Base-by-base conservation (phyloP, 2,888 invertebrate species). In the Yponomeuta malinellus region DNA sequence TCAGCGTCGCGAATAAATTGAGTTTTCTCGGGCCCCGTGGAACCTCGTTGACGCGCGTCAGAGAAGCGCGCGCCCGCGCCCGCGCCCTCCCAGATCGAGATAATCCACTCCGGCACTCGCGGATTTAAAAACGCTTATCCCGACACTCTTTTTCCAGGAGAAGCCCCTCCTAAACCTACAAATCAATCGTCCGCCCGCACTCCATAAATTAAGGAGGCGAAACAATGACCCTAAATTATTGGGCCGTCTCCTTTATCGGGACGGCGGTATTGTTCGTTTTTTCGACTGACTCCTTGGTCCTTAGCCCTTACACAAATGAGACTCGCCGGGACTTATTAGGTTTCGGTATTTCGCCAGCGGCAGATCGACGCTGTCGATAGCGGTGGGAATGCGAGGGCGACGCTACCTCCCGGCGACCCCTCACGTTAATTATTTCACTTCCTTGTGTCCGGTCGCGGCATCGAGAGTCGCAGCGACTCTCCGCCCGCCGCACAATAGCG, bases 141-240 rank as follows among this genome's bases (percentile, higher is more conserved):
- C 83, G 77, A 82, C 83, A 83, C 84, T 81, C 80, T 78, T 76
- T 59, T 59, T 59, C 78, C 79, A 80, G 78, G 81, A 81, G 83
- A 83, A 82, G 81, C 80, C 85, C 84, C 85, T 82, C 79, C 81
- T 81, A 81, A 87, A 85, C 87, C 89, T 87, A 90, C 90, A 89
- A 90, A 90, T 91, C 91, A 91, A 90, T 90, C 90, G 87, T 79
- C 78, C 83, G 77, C 83, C 85, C 89, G 86, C 90, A 90, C 90
- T 88, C 90, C 88, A 90, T 91, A 91, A 91, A 92, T 92, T 91
- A 90, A 88, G 84, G 52, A 77, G 79, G 79, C 82, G 88, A 86
- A 90, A 90, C 90, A 90, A 90, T 90, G 91, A 90, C 90, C 89
- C 89, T 90, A 90, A 90, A 90, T 90, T 90, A 89, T 91, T 86